Evolutionary conservation across 2,888 invertebrate genomes (phyloP).

Genomic region (Limnephilus marmoratus): DNA sequence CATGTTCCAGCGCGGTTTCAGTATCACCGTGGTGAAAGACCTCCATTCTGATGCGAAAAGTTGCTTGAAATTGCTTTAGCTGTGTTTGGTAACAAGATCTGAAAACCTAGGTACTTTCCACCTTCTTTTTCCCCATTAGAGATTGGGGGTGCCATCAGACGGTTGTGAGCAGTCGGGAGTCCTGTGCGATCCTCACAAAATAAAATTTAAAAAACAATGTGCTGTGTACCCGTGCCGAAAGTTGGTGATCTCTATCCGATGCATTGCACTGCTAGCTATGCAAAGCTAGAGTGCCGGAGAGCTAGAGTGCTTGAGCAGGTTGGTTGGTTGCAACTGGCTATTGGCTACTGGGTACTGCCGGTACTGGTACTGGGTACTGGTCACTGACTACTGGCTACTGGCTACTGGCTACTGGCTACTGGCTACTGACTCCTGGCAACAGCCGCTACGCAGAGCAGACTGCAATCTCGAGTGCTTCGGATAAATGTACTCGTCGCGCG

Average conservation of each 20-base stretch:
- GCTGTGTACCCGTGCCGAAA: neutral
- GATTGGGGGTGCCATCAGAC: too few species aligned
- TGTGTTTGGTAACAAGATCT: too few species aligned
- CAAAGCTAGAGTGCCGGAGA: neutral
- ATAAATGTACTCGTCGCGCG: neutral
- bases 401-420: neutral
- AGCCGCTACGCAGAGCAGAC: neutral
- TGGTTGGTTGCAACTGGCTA: neutral
- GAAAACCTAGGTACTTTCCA: too few species aligned
- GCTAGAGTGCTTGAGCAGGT: neutral
- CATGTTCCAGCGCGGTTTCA: too few species aligned
- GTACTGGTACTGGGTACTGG: neutral
- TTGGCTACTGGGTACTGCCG: too few species aligned
- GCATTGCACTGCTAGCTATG: neutral
- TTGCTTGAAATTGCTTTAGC: too few species aligned
- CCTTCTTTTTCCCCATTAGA: too few species aligned
- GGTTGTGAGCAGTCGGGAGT: too few species aligned
- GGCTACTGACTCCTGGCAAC: neutral
- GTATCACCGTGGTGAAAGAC: too few species aligned
- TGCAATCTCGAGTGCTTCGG: neutral
- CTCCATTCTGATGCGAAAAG: too few species aligned
- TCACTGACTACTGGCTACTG: too few species aligned
- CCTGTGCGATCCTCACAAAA: too few species aligned
- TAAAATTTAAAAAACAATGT: neutral
- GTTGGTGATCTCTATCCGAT: neutral